Evolutionary conservation across 2,888 invertebrate species (phyloP).

Genomic region (Glomeris marginata): DNA sequence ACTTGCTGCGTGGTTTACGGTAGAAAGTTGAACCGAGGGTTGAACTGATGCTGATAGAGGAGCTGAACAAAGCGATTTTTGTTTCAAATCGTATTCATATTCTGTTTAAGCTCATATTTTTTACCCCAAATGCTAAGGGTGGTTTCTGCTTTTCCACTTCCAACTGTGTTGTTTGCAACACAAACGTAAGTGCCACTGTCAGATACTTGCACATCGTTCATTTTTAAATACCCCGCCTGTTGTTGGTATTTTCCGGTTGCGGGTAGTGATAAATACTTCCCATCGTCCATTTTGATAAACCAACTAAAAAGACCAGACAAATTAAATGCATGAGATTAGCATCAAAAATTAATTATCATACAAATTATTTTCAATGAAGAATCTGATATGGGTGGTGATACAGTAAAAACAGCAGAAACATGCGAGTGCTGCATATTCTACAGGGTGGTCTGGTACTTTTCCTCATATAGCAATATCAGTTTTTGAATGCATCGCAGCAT

Average conservation of each 20-base stretch:
- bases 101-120: neutral
- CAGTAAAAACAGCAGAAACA: no score
- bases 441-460: no score
- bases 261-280: constrained; percentile 7
- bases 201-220: constrained; percentile 56
- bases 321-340: no score
- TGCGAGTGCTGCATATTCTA: no score
- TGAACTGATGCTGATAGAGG: constrained; percentile 25
- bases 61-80: constrained; percentile 19
- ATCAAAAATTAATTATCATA: no score
- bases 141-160: constrained; percentile 23
- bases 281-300: constrained; percentile 12
- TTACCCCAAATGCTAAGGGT: constrained; percentile 22
- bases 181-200: constrained; percentile 57
- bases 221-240: constrained; percentile 57
- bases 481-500: no score
- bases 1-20: constrained; percentile 25
- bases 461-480: no score
- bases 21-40: constrained; percentile 26
- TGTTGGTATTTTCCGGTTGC: constrained; percentile 46
- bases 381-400: no score
- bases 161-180: constrained; percentile 28
- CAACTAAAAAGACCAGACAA: constrained; percentile 4
- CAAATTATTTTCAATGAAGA: no score
- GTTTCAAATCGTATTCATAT: neutral